Conservation (phyloP, 2,888 invertebrate genomes). For the Sialis lutaria region DNA sequence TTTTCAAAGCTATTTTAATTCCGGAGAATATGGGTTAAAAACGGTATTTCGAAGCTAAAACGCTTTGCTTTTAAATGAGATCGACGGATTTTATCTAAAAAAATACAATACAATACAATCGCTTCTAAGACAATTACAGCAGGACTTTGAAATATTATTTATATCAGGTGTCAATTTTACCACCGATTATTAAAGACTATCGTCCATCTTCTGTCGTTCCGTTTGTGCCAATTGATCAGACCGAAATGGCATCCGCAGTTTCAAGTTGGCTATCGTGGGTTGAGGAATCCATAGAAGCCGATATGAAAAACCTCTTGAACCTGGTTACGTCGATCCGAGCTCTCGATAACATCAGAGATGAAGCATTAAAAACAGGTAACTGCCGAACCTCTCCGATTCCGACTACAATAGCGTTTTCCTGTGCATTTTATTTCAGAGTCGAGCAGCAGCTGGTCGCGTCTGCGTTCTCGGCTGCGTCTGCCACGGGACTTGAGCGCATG, state of each 20-base stretch:
- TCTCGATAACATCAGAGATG: constrained; percentile 52
- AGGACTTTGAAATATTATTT: too few relatives aligned
- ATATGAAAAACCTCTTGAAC: constrained; percentile 39
- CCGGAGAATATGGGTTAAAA: too few relatives aligned
- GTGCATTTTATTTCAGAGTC: constrained; percentile 27
- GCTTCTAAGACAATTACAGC: too few relatives aligned
- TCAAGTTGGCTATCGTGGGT: constrained; percentile 49
- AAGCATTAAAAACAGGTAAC: constrained; percentile 43
- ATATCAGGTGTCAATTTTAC: neutral
- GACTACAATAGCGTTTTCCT: neutral
- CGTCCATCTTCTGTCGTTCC: constrained; percentile 1
- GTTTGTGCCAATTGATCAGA: neutral
- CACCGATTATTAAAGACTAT: neutral
- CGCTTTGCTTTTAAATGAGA: too few relatives aligned
- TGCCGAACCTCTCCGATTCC: neutral
- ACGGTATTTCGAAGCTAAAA: too few relatives aligned
- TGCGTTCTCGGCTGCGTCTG: constrained; percentile 42
- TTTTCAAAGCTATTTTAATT: too few relatives aligned
- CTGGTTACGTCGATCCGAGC: constrained; percentile 52
- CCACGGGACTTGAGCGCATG: constrained; percentile 43
- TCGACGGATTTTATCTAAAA: too few relatives aligned
- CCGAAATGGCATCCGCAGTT: constrained; percentile 26
- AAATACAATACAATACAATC: too few relatives aligned
- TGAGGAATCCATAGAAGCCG: constrained; percentile 31
- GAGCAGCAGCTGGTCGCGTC: constrained; percentile 40